Evolutionary conservation across 2,888 invertebrate species (phyloP), one percentile per base, ranked within the genome.

Genomic region (Metellina segmentata): DNA sequence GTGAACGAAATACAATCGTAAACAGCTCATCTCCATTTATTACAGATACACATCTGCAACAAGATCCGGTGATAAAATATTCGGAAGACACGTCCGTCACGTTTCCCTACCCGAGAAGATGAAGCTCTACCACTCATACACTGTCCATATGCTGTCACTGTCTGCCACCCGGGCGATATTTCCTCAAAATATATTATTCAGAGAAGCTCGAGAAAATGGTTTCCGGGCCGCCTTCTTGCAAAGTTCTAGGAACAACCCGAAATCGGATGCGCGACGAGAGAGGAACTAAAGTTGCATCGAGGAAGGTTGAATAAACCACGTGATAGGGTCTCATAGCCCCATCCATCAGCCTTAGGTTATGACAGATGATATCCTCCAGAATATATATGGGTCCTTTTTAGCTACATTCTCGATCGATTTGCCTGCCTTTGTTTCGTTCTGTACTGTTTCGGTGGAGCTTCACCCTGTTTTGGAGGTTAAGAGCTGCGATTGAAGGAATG

Each of bases 141-240:
- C 34, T 34, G 75, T 9, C 75, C 48, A 11, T 48, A 34, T 34
- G 74, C 19, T 16, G 16, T 5, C 7, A 9, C 34, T 75, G 75
- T 4, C 75, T 20, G 13, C 2, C 9, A 11, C 34, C 34, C 34
- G 34, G 34, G 34, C 61, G 61, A 61, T 61, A 61, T 61, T 61
- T 79, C 53, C 34, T 11, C n/a, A n/a, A 81, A 79, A 88, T 88
- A 53, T 88, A 81, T 88, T 88, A 88, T 88, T 88, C 81, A 87
- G 20, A 61, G 61, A 61, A 16, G 61, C 61, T 16, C 16, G 61
- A 11, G 61, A 34, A 34, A 34, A 34, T 34, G 34, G 34, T 34
- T 34, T 34, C 34, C 34, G 34, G 34, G 34, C 34, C 34, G 34
- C 34, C 34, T 34, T 34, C 34, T 34, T 34, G 34, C 1, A 34